A percentile compares a stretch with the other conserved stretches of the same genome.
Evolutionary conservation across 64 coral and sea anemone genomes (phyloP).

Genomic region (Exaiptasia diaphana): DNA sequence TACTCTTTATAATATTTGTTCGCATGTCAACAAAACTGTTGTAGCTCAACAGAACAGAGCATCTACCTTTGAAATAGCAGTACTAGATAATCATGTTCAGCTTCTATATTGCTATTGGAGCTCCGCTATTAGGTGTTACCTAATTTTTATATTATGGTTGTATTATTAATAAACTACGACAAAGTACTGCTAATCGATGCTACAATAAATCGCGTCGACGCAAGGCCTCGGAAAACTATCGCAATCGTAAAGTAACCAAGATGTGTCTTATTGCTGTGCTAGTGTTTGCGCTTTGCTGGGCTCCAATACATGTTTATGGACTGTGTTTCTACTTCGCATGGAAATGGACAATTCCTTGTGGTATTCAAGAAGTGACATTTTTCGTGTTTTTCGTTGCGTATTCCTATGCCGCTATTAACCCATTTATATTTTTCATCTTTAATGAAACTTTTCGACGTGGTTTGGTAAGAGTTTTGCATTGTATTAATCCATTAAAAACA

Average conservation of each 20-base stretch:
- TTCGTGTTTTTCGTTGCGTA: slow-evolving; percentile 41
- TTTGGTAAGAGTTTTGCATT: background rate
- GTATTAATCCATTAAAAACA: no score
- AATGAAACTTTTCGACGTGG: slow-evolving; percentile 50
- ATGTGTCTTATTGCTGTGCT: slow-evolving; percentile 46
- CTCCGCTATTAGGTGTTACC: no score
- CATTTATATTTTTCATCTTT: slow-evolving; percentile 50
- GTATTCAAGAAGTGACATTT: slow-evolving; percentile 22
- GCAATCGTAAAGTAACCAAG: slow-evolving; percentile 36
- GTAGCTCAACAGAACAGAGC: no score
- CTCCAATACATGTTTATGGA: slow-evolving; percentile 51
- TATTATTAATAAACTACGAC: slow-evolving; percentile 6
- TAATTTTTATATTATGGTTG: no score
- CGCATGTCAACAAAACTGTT: no score
- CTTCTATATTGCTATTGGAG: no score
- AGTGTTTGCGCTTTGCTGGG: slow-evolving; percentile 45
- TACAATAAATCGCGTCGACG: background rate
- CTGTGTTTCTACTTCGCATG: slow-evolving; percentile 28
- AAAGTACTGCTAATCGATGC: background rate
- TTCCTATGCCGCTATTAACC: slow-evolving; percentile 52
- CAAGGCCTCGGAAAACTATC: slow-evolving; percentile 4
- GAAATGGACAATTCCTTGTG: background rate
- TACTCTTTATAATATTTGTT: no score
- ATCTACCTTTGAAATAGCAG: no score
- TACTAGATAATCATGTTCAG: no score